These are phyloP conservation scores for Cyclopterus lumpus DNA, from an alignment of 2,797 vertebrate genomes.

Conservation along the genomic window DNA sequence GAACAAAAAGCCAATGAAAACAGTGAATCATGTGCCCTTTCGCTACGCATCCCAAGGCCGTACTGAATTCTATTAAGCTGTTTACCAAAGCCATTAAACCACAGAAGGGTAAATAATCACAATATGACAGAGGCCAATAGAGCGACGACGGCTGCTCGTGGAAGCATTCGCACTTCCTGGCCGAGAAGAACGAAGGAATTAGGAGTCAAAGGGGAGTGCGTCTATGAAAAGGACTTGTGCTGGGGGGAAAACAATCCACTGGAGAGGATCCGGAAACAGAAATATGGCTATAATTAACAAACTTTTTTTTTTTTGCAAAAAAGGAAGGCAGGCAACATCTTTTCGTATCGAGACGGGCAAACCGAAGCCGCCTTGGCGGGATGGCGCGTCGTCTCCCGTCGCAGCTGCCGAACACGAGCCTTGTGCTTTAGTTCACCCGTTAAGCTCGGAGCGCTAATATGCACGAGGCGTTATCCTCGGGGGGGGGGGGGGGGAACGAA, in stretches of 20 bases:
- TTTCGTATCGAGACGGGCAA: conserved; percentile 9
- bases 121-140: conserved; percentile 59
- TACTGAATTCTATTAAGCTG: conserved; percentile 68
- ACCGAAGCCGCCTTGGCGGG: neutral
- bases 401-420: conserved; percentile 18
- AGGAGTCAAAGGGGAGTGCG: conserved; percentile 34
- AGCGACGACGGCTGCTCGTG: conserved; percentile 50
- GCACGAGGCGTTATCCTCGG: conserved; percentile 57
- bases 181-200: conserved; percentile 50
- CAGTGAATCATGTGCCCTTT: conserved; percentile 64
- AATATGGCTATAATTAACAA: conserved; percentile 17
- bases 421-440: conserved; percentile 51
- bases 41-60: conserved; percentile 57
- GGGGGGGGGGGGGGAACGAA: conserved; percentile 45
- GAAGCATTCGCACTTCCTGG: conserved; percentile 57
- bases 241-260: conserved; percentile 20
- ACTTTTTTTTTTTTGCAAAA: neutral
- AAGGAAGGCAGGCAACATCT: neutral
- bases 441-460: conserved; percentile 65
- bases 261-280: conserved; percentile 28
- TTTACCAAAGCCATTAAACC: conserved; percentile 73
- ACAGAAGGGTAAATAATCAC: conserved; percentile 74
- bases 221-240: conserved; percentile 53
- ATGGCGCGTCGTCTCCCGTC: conserved; percentile 25
- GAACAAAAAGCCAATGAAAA: conserved; percentile 56